phyloP scores from a whole-genome alignment of 2,113 vertebrate species.

The Hippocampus zosterae region DNA sequence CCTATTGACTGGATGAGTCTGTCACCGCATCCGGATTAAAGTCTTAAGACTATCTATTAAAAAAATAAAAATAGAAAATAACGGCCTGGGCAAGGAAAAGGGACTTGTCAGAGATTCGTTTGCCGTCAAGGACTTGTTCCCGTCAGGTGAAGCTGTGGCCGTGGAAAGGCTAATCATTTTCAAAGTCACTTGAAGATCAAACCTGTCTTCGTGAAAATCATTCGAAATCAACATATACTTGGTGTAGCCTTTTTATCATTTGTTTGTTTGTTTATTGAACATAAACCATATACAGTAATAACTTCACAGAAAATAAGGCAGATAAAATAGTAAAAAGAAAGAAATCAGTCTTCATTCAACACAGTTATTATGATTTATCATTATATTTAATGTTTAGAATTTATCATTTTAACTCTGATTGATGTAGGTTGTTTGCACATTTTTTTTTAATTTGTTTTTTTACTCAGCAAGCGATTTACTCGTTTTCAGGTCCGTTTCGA shows the following conservation, averaged over 20 bases:
- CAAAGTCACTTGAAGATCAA: constrained; percentile 72
- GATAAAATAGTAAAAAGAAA: no score
- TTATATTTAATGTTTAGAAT: no score
- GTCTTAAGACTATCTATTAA: constrained; percentile 76
- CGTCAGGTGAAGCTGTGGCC: constrained; percentile 46
- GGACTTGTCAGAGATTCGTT: constrained; percentile 68
- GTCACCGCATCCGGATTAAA: constrained; percentile 75
- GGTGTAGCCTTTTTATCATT: not conserved
- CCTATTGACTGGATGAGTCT: constrained; percentile 76
- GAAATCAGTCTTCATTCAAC: no score
- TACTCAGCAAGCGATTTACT: no score
- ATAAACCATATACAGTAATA: no score
- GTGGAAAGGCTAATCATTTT: constrained; percentile 50
- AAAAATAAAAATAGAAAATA: constrained; percentile 61
- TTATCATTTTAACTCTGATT: no score
- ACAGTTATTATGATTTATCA: no score
- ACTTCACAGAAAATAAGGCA: no score
- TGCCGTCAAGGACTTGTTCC: constrained; percentile 62
- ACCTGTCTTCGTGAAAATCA: constrained; percentile 35
- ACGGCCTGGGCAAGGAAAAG: constrained; percentile 40
- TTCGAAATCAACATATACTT: not conserved
- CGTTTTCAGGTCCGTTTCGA: no score
- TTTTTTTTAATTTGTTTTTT: no score
- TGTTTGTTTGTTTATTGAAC: no score
- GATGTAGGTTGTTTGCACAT: no score